Evolutionary conservation across 2,888 invertebrate genomes (phyloP), one percentile per base, ranked within the genome.

Genomic region (Volucella inanis): DNA sequence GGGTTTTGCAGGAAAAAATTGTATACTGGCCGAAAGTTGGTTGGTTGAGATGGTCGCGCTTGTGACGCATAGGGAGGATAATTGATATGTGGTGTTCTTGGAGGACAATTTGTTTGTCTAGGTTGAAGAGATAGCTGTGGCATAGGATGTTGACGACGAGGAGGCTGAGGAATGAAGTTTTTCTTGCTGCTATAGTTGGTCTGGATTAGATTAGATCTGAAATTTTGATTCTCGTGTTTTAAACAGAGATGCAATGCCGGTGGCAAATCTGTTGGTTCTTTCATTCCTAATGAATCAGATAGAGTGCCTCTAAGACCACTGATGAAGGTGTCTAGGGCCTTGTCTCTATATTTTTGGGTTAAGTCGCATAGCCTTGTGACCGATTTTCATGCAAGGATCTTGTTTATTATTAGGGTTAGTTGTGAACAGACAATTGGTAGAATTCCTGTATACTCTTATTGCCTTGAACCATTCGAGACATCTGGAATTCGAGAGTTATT

Each of bases 361-460:
- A 75, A 62, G 43, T 6, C 12, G 43, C 14, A 41, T 47, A 0
- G 57, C 57, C 14, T 67, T 65, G 0, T 14, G 11, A 43, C 64
- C 31, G 9, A 71, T 55, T 11, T 81, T 52, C 76, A 71, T 76
- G 43, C 57, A 82, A 8, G 64, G 10, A 76, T 11, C 14, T 82
- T 76, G 39, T 76, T 74, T 1, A 74, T 18, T 31, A 80, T 80
- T n/a, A 62, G 50, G 3, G 80, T 68, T 10, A 80, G n/a, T 9
- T 80, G 80, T 1, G 74, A 68, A 39, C 45, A 45, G 1, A 70
- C 62, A 11, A 38, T n/a, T 70, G 67, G 39, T 68, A 68, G 14
- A 54, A 68, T 4, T 68, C 18, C 12, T 61, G 54, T 12, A 68
- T 49, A 14, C 38, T 71, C 10, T 50, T 39, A 6, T 50, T 71